Evolutionary conservation across 2,888 invertebrate species (phyloP), one percentile per base, ranked within the genome.

Genomic region (Agrochola lota): DNA sequence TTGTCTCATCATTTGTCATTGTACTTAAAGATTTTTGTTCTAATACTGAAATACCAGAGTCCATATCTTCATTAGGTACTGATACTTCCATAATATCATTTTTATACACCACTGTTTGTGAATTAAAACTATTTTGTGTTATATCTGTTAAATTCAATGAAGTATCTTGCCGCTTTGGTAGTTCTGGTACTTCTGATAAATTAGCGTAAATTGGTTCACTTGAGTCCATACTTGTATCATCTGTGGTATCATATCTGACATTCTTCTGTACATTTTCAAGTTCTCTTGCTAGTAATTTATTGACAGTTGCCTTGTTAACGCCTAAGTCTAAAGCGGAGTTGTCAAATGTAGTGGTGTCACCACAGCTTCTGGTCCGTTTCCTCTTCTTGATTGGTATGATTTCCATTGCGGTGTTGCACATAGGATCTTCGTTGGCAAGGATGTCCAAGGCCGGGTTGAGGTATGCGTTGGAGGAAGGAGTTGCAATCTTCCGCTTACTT

Each of bases 391-490:
- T 90, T 0, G 96, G 96, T 35, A 94, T 26, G 59, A 59, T 93
- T 90, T 97, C 97, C 96, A 97, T 96, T 11, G 94, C 95, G 0
- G 94, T 97, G 90, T 97, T 97, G 85, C 96, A 96, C 92, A 97
- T 97, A 8, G 93, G 94, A 78, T 97, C 97, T 23, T 97, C 97
- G 78, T 96, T 97, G 8, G 92, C 96, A 0, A 97, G 92, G 0
- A 97, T 89, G 77, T 97, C 97, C 1, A 97, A 80, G 0, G 95
- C 97, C 9, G 97, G 97, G 83, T 97, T 97, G 17, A 96, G 89
- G 83, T 96, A 97, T 0, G 92, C 95, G 82, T 96, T 97, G 0
- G 94, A 90, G 57, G 94, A 92, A 0, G 94, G 94, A 7, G 93
- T 88, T 9, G 91, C 89, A 55, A 95, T 93, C 84, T 97, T 97